A percentile compares a stretch with the other conserved stretches of the same genome.
These are phyloP conservation scores for Polyploca ridens DNA, from an alignment of 2,888 invertebrate genomes.

Conservation along the genomic window DNA sequence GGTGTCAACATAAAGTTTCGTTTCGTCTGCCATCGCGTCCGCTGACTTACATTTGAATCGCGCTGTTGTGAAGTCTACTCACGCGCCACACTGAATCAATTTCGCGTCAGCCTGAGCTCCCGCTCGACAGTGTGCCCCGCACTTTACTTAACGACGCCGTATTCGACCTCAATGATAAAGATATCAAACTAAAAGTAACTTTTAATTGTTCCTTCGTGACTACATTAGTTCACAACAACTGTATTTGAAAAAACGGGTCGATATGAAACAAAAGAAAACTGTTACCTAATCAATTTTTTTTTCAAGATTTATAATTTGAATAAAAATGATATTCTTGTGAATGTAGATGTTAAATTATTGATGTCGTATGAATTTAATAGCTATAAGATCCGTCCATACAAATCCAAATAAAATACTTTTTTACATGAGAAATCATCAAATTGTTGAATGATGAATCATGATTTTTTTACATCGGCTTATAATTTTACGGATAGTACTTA, in stretches of 20 bases:
- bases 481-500: too few species aligned
- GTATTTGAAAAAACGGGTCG: neutral
- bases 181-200: constrained; percentile 23
- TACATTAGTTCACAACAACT: neutral
- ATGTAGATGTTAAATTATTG: too few species aligned
- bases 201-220: constrained; percentile 19
- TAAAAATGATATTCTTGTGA: too few species aligned
- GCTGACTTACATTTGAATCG: constrained; percentile 74
- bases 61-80: constrained; percentile 64
- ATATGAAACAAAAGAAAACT: neutral
- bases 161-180: constrained; percentile 39
- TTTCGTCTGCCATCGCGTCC: constrained; percentile 50
- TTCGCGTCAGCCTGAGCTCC: constrained; percentile 70
- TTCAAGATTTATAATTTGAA: too few species aligned
- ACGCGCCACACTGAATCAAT: constrained; percentile 81
- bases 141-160: constrained; percentile 45
- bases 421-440: too few species aligned
- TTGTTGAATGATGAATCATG: too few species aligned
- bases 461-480: too few species aligned
- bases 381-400: too few species aligned
- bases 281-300: neutral
- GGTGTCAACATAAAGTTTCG: constrained; percentile 74
- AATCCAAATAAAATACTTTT: too few species aligned
- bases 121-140: constrained; percentile 52
- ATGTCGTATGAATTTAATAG: too few species aligned